These are phyloP conservation scores for Stichodactyla mertensii DNA, from an alignment of 64 coral and sea anemone genomes.

Conservation along the genomic window DNA sequence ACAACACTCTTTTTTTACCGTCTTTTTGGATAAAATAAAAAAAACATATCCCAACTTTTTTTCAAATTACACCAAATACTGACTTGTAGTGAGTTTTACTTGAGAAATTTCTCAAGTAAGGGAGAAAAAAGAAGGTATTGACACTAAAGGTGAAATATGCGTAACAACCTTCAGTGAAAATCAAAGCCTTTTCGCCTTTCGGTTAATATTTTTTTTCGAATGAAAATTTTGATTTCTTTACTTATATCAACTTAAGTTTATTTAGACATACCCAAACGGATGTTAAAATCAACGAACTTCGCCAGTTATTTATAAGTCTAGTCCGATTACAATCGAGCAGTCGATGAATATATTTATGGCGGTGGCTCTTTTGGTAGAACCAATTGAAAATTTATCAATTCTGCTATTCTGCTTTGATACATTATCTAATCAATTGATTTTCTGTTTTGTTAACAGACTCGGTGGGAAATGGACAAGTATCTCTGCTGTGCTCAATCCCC, in stretches of 20 bases:
- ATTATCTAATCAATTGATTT: neutral
- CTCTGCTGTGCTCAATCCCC: conserved; percentile 70
- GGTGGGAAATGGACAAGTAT: conserved; percentile 95
- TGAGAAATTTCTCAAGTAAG: neutral
- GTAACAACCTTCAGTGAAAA: neutral
- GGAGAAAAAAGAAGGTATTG: neutral
- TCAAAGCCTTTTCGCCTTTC: neutral
- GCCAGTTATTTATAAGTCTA: neutral
- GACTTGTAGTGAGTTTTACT: neutral
- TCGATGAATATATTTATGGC: neutral
- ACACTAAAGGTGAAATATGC: neutral
- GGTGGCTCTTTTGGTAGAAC: neutral
- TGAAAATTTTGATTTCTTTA: neutral
- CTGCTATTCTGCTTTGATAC: neutral
- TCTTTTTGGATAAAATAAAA: neutral
- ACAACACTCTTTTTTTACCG: neutral
- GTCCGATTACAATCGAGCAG: neutral
- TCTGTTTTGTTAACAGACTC: conserved; percentile 33
- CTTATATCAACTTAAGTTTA: neutral
- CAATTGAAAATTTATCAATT: neutral
- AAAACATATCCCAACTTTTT: neutral
- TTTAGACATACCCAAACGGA: neutral
- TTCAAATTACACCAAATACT: neutral
- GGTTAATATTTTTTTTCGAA: neutral
- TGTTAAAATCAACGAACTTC: neutral